phyloP scores from a whole-genome alignment of 1,140 invertebrate genomes.

The Bombus balteatus region DNA sequence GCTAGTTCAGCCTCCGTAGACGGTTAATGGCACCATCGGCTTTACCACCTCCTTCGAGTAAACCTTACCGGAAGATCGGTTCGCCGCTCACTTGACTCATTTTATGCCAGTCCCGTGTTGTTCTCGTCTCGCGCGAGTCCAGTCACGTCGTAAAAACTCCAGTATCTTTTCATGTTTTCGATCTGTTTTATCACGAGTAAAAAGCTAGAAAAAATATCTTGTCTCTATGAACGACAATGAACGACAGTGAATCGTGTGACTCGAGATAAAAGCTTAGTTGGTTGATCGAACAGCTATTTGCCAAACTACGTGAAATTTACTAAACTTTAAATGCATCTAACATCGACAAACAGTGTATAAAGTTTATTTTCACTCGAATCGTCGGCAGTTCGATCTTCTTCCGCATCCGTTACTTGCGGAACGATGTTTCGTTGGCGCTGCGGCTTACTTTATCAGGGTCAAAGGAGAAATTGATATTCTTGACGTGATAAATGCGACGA shows the following conservation, averaged over 20 bases:
- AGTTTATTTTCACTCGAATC: not conserved
- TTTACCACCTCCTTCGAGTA: constrained; percentile 45
- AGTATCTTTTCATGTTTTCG: not conserved
- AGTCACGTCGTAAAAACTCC: constrained; percentile 21
- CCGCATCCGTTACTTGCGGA: constrained; percentile 4
- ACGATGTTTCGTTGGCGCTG: constrained; percentile 3
- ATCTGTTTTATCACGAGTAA: not conserved
- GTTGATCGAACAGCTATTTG: too few relatives aligned
- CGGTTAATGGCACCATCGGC: constrained; percentile 41
- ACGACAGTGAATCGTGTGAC: too few relatives aligned
- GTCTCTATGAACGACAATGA: too few relatives aligned
- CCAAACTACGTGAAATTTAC: too few relatives aligned
- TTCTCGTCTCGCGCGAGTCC: constrained; percentile 47
- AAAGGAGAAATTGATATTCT: constrained; percentile 22
- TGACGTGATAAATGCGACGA: too few relatives aligned
- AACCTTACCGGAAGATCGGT: constrained; percentile 60
- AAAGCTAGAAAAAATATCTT: too few relatives aligned
- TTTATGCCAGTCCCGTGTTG: constrained; percentile 66
- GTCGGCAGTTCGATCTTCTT: not conserved
- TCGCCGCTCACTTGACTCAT: constrained; percentile 52
- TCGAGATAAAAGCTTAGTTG: not conserved
- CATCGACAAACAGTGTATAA: not conserved
- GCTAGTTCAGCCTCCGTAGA: constrained; percentile 48
- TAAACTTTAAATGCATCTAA: too few relatives aligned
- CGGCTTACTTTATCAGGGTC: constrained; percentile 6